phyloP scores from a whole-genome alignment of 1,140 invertebrate genomes.

The Drosophila melanica region DNA sequence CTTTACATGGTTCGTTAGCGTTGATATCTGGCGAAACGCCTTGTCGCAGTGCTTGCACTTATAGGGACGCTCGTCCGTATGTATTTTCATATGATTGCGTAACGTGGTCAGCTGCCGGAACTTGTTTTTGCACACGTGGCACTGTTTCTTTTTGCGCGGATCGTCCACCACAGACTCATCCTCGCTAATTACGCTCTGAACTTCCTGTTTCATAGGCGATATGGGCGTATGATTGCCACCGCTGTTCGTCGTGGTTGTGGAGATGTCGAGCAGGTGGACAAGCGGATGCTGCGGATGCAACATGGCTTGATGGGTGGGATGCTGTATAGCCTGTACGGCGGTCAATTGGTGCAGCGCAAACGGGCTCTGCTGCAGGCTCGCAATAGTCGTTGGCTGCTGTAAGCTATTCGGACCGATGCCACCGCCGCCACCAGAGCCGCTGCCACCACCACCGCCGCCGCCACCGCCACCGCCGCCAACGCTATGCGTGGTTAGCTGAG shows the following conservation, averaged over 20 bases:
- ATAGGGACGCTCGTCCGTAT: slow-evolving; percentile 82
- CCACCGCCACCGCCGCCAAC: slow-evolving; percentile 56
- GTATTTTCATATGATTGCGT: slow-evolving; percentile 84
- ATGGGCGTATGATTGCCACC: slow-evolving; percentile 70
- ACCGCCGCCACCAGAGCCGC: slow-evolving; percentile 38
- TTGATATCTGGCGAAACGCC: slow-evolving; percentile 81
- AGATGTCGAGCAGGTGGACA: slow-evolving; percentile 78
- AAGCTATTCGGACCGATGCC: slow-evolving; percentile 42
- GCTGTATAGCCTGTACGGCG: slow-evolving; percentile 80
- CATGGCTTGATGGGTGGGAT: slow-evolving; percentile 83
- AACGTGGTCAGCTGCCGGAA: slow-evolving; percentile 83
- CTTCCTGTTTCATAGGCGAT: slow-evolving; percentile 76
- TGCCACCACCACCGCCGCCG: slow-evolving; percentile 41
- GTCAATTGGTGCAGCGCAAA: slow-evolving; percentile 78
- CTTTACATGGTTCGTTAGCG: slow-evolving; percentile 83
- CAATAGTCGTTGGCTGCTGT: slow-evolving; percentile 74
- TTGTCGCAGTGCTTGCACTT: slow-evolving; percentile 83
- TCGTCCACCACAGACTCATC: slow-evolving; percentile 75
- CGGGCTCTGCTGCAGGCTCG: slow-evolving; percentile 71
- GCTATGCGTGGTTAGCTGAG: slow-evolving; percentile 71
- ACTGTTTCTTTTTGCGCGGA: slow-evolving; percentile 83
- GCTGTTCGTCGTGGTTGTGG: slow-evolving; percentile 75
- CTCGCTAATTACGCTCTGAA: slow-evolving; percentile 76
- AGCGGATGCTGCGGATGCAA: slow-evolving; percentile 79
- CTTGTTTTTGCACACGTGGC: slow-evolving; percentile 83